Base-by-base conservation (phyloP, 35 echinoderm and acorn worm species). In the Ptychodera flava region DNA sequence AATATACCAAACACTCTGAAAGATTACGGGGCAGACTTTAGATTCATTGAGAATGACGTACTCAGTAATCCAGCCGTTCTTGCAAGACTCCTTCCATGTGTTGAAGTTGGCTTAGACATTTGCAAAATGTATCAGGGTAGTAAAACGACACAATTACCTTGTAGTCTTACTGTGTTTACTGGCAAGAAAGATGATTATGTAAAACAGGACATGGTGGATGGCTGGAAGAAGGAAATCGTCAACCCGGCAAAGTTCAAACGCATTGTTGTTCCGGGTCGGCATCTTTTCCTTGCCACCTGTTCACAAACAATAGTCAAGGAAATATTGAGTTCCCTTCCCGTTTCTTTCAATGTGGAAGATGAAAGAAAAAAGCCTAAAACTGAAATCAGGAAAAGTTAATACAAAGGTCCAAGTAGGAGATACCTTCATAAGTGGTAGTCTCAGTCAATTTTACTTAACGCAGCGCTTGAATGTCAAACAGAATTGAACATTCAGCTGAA, bases 151-250 rank as follows among this genome's bases (percentile, higher is more conserved):
- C 88, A 83, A 16, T 83, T 99, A 35, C 90, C 90, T 0, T 99
- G 96, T 79, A 85, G 90, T 31, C 77, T 99, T 22, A 94, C 90
- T 0, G 82, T 85, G 12, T 99, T 99, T 85, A 93, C 86, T 33
- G 96, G 93, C 0, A 94, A 94, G 80, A 94, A 81, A 30, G 96
- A 99, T 76, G 87, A 92, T 27, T 99, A 94, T 77, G 93, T 94
- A 31, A 81, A 79, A 32, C 96, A 92, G 35, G 31, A 33, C 85
- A 82, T 99, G 27, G 79, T 99, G 78, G 95, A 98, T 33, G 87
- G 88, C 14, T 98, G 95, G 95, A 88, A 32, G 78, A 85, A 92
- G 77, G 90, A 98, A 87, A 90, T 97, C 15, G 36, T 79, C 0
- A 6, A 6, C 6, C 86, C 89, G 16, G 45, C 36, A 77, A 88